Base-by-base conservation (phyloP, 53 echinoderm and acorn worm genomes). In the Paelopatides confundens region DNA sequence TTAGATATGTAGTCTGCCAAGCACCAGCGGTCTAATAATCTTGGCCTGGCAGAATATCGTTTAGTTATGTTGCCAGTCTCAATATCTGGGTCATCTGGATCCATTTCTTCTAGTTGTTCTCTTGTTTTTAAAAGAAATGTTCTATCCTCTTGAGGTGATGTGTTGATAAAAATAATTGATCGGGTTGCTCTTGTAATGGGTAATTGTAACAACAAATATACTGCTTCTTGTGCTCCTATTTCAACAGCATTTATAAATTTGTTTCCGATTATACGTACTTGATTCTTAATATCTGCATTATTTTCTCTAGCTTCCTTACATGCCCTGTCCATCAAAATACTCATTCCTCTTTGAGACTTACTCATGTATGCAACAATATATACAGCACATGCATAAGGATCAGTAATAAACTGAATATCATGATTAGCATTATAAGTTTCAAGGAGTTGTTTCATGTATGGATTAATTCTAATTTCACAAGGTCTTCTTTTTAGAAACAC, bases 291-390 rank as follows among this genome's bases (percentile, higher is more conserved):
- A 21, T 54, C 38, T 18, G 29, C 3, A 33, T 3, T 81, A 1
- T 62, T 24, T 58, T 81, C 28, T 37, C 35, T 62, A 14, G 88
- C 88, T 88, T 88, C 88, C 47, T 88, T 88, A 35, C 88, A 78
- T 33, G 81, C 81, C 65, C 33, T 39, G 27, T 88, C 65, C 81
- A 88, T 40, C 11, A 88, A 21, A 9, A 88, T 0, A 50, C 88
- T 88, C 88, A 88, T 81, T 35, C 88, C 81, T 30, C 81, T 37
- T 33, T 88, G 81, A 65, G 88, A 88, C 29, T 88, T 88, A 24
- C 82, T 88, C 88, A 88, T 88, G 37, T 88, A 88, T 30, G 88
- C 82, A 10, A 81, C 88, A 82, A 88, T 88, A 31, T 88, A 88
- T 1, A 88, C 82, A 82, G 88, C 88, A 86, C 86, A 88, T 31